A percentile compares a stretch with the other conserved stretches of the same genome.
These are phyloP conservation scores for Rhagonycha lutea DNA, from an alignment of 2,888 invertebrate species.

Conservation along the genomic window DNA sequence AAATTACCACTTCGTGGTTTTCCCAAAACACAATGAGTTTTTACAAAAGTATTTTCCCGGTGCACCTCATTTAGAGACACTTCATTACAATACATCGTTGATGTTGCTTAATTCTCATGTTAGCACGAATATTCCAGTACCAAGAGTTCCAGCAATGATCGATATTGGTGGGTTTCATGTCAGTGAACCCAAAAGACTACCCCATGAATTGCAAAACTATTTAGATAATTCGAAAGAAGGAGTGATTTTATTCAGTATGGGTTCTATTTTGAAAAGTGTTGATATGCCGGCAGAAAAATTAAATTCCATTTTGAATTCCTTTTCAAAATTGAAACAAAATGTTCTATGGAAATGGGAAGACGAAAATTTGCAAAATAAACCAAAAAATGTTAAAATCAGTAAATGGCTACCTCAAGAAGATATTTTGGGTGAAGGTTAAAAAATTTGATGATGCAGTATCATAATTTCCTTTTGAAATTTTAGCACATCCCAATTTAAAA, in stretches of 20 bases:
- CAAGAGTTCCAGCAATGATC: conserved; percentile 61
- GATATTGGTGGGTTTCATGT: conserved; percentile 63
- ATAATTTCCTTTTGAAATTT: too few relatives aligned
- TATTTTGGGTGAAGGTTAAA: conserved; percentile 26
- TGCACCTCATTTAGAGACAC: conserved; percentile 28
- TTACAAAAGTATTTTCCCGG: conserved; percentile 33
- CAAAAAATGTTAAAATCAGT: conserved; percentile 51
- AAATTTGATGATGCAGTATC: too few relatives aligned
- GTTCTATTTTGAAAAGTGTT: conserved; percentile 61
- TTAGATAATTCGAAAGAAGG: conserved; percentile 60
- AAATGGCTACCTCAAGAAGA: conserved; percentile 56
- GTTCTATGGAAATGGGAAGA: conserved; percentile 61
- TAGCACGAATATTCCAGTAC: conserved; percentile 57
- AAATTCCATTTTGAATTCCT: conserved; percentile 60
- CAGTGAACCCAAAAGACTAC: conserved; percentile 36
- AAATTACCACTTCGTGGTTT: conserved; percentile 24
- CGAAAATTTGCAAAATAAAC: conserved; percentile 46
- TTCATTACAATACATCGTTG: conserved; percentile 43
- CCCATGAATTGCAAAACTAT: conserved; percentile 57
- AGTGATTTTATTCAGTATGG: conserved; percentile 64
- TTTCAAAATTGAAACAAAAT: conserved; percentile 60
- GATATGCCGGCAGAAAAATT: conserved; percentile 59
- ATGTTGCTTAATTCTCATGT: conserved; percentile 53
- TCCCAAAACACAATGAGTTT: conserved; percentile 26
- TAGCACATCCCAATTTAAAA: conserved; percentile 55